A percentile compares a stretch with the other conserved stretches of the same genome.
These are phyloP conservation scores for Pipistrellus kuhlii DNA, from an alignment of 2,797 vertebrate genomes.

Conservation along the genomic window DNA sequence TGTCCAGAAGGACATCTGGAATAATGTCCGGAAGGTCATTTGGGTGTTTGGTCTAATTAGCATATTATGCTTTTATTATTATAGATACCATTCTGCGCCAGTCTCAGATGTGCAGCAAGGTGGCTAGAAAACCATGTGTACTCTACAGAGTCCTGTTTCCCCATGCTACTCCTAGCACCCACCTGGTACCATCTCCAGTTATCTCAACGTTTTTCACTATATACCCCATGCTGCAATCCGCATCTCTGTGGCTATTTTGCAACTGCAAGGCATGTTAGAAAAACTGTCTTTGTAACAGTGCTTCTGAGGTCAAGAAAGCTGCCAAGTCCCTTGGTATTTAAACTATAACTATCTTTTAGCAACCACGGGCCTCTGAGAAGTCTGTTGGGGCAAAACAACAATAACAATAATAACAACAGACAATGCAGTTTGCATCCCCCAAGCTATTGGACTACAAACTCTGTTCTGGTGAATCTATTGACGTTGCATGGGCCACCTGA, in stretches of 20 bases:
- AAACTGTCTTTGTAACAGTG: not conserved
- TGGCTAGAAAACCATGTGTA: not conserved
- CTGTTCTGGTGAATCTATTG: not conserved
- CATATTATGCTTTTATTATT: too few relatives aligned
- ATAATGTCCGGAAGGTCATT: too few relatives aligned
- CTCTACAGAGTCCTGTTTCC: not conserved
- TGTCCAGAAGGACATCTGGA: too few relatives aligned
- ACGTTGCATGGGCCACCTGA: not conserved
- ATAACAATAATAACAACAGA: not conserved
- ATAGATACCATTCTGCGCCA: not conserved
- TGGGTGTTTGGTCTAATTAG: too few relatives aligned
- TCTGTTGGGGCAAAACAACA: not conserved
- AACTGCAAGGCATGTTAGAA: not conserved
- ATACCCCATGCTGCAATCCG: not conserved
- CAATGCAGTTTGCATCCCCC: not conserved
- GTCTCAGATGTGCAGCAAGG: not conserved
- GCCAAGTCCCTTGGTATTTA: not conserved
- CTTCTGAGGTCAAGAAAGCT: not conserved
- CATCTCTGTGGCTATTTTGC: not conserved
- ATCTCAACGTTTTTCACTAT: not conserved
- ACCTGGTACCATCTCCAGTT: not conserved
- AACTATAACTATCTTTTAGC: not conserved
- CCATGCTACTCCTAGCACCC: not conserved
- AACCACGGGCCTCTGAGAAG: not conserved
- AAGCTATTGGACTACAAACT: not conserved